Conservation (phyloP, 2,888 invertebrate genomes). For the Enchytraeus crypticus region DNA sequence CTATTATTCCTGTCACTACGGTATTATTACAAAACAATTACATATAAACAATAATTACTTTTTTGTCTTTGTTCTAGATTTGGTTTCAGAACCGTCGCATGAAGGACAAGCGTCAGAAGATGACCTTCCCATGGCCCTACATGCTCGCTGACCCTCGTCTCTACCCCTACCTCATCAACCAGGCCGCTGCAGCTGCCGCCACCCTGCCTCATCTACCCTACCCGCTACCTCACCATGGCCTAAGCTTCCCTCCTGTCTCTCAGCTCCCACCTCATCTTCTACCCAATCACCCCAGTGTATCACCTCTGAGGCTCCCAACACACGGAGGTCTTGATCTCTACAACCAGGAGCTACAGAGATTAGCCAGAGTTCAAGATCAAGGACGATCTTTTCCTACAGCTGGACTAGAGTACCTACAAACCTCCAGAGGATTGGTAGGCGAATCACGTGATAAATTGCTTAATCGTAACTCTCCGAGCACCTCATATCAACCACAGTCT, state of each 20-base stretch:
- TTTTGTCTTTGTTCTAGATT: no score
- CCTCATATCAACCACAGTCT: not conserved
- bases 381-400: not conserved
- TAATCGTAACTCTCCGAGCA: not conserved
- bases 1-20: no score
- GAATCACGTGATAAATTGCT: not conserved
- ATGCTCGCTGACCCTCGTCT: conserved; percentile 72
- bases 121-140: conserved; percentile 91
- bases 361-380: not conserved
- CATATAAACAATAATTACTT: no score
- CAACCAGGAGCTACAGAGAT: conserved; percentile 4
- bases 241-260: conserved; percentile 2
- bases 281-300: not conserved
- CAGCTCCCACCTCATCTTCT: not conserved
- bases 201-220: conserved; percentile 7
- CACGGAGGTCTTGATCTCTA: not conserved
- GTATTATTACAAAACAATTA: no score
- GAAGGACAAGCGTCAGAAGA: conserved; percentile 94
- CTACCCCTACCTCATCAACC: conserved; percentile 71
- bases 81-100: conserved; percentile 97
- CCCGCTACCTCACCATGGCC: not conserved
- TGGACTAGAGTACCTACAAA: not conserved
- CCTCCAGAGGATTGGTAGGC: not conserved
- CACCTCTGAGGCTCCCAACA: not conserved
- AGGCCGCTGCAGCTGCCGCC: not conserved